These are phyloP conservation scores for Sanderia malayensis DNA, from an alignment of 30 jellyfish, hydroid and myxozoan genomes.

Conservation along the genomic window DNA sequence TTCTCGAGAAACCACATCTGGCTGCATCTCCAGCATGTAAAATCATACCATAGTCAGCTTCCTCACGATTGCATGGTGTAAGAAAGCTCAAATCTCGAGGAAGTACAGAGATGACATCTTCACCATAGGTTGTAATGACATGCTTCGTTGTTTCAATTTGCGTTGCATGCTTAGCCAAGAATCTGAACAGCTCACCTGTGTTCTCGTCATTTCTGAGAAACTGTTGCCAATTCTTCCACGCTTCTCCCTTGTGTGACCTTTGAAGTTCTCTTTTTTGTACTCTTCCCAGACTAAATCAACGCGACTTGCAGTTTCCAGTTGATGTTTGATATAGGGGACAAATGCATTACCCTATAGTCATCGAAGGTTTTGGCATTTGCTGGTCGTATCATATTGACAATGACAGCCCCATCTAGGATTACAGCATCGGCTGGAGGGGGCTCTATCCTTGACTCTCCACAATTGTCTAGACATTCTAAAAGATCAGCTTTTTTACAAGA, in stretches of 20 bases:
- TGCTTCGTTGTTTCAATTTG: slow-evolving; percentile 27
- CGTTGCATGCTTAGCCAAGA: slow-evolving; percentile 29
- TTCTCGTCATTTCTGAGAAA: slow-evolving; percentile 32
- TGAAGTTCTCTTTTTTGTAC: slow-evolving; percentile 36
- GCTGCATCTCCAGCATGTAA: slow-evolving; percentile 36
- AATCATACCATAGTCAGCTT: slow-evolving; percentile 42
- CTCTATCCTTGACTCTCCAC: slow-evolving; percentile 8
- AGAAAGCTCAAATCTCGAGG: slow-evolving; percentile 24
- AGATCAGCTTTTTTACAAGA: slow-evolving; percentile 33
- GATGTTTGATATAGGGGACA: slow-evolving; percentile 7
- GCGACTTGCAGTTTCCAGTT: slow-evolving; percentile 25
- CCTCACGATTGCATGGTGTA: slow-evolving; percentile 39
- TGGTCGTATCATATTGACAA: slow-evolving; percentile 21
- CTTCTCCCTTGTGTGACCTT: slow-evolving; percentile 55
- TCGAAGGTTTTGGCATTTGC: slow-evolving; percentile 36
- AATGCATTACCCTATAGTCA: slow-evolving; percentile 28
- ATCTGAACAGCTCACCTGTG: slow-evolving; percentile 34
- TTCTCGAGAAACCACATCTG: slow-evolving; percentile 4
- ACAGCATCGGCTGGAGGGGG: slow-evolving; percentile 24
- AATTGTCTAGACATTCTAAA: slow-evolving; percentile 20
- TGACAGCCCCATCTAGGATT: slow-evolving; percentile 34
- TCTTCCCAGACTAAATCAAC: slow-evolving; percentile 46
- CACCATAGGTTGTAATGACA: slow-evolving; percentile 36
- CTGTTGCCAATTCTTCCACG: slow-evolving; percentile 43
- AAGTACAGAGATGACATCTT: slow-evolving; percentile 26